These are phyloP conservation scores for Lerema accius DNA, from an alignment of 1,140 invertebrate genomes.

Conservation along the genomic window DNA sequence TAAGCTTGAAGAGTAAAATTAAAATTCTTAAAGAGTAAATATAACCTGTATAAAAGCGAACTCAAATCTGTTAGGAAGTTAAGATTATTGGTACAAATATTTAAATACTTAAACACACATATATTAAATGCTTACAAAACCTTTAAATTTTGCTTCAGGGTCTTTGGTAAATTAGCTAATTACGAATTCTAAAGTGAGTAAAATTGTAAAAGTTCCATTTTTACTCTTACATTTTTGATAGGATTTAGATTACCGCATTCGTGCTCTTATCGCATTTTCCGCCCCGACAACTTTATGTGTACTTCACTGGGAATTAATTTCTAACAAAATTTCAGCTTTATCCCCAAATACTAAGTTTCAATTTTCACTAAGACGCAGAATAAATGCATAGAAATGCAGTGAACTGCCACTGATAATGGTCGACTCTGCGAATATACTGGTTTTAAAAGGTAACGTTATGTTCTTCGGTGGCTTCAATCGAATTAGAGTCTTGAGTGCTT, in stretches of 20 bases:
- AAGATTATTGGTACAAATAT: too few species aligned
- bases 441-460: constrained; percentile 56
- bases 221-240: constrained; percentile 40
- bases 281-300: constrained; percentile 56
- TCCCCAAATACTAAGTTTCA: constrained; percentile 7
- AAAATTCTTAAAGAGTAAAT: too few species aligned
- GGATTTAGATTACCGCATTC: constrained; percentile 71
- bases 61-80: too few species aligned
- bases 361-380: constrained; percentile 29
- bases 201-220: too few species aligned
- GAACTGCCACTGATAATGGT: constrained; percentile 63
- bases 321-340: constrained; percentile 58
- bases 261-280: constrained; percentile 72
- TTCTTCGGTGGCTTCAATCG: constrained; percentile 41
- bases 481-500: constrained; percentile 42
- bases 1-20: too few species aligned
- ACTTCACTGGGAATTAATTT: constrained; percentile 34
- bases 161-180: too few species aligned
- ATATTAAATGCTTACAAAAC: too few species aligned
- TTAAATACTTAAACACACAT: too few species aligned
- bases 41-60: too few species aligned
- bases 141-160: too few species aligned
- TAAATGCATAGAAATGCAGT: constrained; percentile 73
- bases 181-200: too few species aligned
- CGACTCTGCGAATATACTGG: constrained; percentile 54